Evolutionary conservation across 2,888 invertebrate genomes (phyloP).

Genomic region (Dorcus parallelipipedus): DNA sequence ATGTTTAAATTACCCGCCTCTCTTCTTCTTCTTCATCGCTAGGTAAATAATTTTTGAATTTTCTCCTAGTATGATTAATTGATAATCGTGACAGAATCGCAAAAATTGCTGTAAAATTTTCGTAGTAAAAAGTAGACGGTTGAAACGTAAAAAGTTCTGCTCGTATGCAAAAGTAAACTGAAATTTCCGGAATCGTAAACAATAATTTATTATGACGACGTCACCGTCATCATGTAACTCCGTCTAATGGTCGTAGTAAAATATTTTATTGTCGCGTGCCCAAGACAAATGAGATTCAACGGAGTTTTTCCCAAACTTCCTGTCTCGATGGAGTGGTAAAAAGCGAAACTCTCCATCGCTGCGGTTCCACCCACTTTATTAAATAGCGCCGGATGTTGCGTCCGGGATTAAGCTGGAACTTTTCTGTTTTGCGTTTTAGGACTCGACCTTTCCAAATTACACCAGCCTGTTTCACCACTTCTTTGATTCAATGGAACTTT

Average conservation of each 20-base stretch:
- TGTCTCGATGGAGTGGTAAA: slow-evolving; percentile 34
- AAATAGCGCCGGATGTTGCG: slow-evolving; percentile 29
- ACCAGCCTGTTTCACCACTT: too few species aligned
- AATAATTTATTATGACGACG: neutral
- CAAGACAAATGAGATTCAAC: slow-evolving; percentile 35
- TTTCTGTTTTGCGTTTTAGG: neutral
- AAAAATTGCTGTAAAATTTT: too few species aligned
- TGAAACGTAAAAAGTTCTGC: too few species aligned
- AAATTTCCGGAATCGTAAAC: neutral
- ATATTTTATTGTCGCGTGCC: slow-evolving; percentile 36
- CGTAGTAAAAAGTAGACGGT: too few species aligned
- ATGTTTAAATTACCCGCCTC: too few species aligned
- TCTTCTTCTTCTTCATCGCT: too few species aligned
- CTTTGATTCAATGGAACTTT: too few species aligned
- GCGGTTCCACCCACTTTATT: slow-evolving; percentile 27
- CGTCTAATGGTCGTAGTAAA: slow-evolving; percentile 33
- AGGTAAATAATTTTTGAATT: too few species aligned
- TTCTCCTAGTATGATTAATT: too few species aligned
- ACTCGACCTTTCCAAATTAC: too few species aligned
- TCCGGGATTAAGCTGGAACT: slow-evolving; percentile 17
- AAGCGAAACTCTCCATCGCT: slow-evolving; percentile 30
- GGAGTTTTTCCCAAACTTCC: slow-evolving; percentile 33
- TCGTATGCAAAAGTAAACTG: too few species aligned
- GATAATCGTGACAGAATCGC: too few species aligned
- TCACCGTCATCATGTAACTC: neutral